A percentile compares a stretch with the other conserved stretches of the same genome.
These are phyloP conservation scores for Lasioglossum figueresi DNA, from an alignment of 2,888 invertebrate genomes.

Conservation along the genomic window DNA sequence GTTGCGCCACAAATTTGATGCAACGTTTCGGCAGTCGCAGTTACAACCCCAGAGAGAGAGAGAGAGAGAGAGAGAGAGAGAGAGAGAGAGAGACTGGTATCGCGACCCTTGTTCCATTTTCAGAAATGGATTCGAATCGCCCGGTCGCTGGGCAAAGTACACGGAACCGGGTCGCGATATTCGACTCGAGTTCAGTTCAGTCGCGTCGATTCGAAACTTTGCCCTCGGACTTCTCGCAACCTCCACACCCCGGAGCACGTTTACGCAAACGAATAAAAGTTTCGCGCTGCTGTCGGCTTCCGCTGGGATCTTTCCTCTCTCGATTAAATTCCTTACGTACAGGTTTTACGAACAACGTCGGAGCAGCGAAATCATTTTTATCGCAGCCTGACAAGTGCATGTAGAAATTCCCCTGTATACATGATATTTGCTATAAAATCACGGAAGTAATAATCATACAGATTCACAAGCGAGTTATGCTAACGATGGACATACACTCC, in stretches of 20 bases:
- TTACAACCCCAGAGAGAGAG: conserved; percentile 25
- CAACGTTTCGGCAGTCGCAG: conserved; percentile 45
- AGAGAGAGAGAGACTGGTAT: not conserved
- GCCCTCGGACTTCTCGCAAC: conserved; percentile 32
- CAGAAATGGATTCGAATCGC: conserved; percentile 53
- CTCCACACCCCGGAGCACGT: not conserved
- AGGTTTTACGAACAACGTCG: not conserved
- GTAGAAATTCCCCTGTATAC: not conserved
- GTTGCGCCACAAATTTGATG: conserved; percentile 52
- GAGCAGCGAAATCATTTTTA: not conserved
- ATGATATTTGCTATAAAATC: too few relatives aligned
- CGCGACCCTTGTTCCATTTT: conserved; percentile 48
- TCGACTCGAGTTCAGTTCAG: conserved; percentile 21
- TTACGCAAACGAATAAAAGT: conserved; percentile 52
- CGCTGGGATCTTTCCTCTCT: not conserved
- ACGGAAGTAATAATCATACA: too few relatives aligned
- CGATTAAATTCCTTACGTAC: not conserved
- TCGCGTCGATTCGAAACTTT: conserved; percentile 42
- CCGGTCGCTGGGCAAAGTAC: conserved; percentile 29
- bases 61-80: not conserved
- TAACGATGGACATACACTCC: too few relatives aligned
- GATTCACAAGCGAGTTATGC: too few relatives aligned
- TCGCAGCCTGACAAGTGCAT: not conserved
- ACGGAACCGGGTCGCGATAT: conserved; percentile 36
- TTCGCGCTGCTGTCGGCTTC: not conserved